A percentile compares a stretch with the other conserved stretches of the same genome.
These are phyloP conservation scores for Himalopsyche tibetana DNA, from an alignment of 2,888 invertebrate species.

Conservation along the genomic window DNA sequence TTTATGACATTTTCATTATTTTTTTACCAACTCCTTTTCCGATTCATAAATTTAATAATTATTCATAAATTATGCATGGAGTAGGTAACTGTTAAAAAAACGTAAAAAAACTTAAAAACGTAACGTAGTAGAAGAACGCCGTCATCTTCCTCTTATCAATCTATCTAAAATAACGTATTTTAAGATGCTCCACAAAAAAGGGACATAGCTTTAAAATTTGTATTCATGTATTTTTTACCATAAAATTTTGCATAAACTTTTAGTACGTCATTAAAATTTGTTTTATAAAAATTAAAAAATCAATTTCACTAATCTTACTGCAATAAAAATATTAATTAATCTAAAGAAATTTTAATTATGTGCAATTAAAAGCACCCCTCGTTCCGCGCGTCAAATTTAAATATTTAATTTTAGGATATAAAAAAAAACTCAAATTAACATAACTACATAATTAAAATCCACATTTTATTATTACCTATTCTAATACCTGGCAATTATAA, in stretches of 20 bases:
- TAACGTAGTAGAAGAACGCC: no score
- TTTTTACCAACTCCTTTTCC: no score
- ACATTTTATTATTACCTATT: conserved; percentile 9
- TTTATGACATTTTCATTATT: no score
- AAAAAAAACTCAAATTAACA: conserved; percentile 11
- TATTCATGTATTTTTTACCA: background rate
- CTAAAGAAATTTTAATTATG: conserved; percentile 22
- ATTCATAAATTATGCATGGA: no score
- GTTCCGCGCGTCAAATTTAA: background rate
- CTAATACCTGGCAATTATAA: conserved; percentile 41
- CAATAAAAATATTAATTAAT: conserved; percentile 5
- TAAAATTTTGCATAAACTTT: background rate
- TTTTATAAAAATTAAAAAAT: background rate
- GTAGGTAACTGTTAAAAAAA: no score
- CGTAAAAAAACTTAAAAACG: no score
- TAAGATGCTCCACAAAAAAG: no score
- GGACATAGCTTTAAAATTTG: background rate
- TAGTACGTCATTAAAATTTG: background rate
- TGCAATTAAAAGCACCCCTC: conserved; percentile 8
- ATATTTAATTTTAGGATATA: background rate
- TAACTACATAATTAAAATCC: conserved; percentile 5
- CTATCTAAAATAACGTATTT: no score
- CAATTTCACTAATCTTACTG: background rate
- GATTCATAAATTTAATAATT: no score
- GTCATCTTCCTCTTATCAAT: no score